Conservation (phyloP, 2,113 vertebrate genomes). For the Myotis yumanensis region DNA sequence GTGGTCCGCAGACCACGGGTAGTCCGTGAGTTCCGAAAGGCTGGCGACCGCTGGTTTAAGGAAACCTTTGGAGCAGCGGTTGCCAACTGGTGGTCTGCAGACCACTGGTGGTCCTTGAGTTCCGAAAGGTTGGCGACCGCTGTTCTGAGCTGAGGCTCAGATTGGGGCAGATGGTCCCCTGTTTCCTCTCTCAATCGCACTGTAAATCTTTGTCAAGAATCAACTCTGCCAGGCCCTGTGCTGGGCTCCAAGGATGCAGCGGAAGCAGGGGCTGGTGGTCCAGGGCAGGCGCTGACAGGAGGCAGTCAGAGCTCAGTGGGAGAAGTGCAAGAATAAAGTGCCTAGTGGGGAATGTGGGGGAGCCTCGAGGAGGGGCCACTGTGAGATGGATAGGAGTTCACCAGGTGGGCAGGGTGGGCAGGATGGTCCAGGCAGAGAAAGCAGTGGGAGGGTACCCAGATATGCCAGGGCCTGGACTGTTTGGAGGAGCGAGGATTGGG, state of each 20-base stretch:
- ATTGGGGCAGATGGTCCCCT: not conserved
- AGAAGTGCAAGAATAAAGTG: not conserved
- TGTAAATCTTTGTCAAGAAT: not conserved
- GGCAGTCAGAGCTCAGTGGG: not conserved
- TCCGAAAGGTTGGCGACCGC: no score
- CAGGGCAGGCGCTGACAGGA: not conserved
- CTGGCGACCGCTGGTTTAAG: no score
- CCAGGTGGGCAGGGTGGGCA: not conserved
- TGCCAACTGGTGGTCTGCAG: no score
- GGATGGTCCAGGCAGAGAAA: not conserved
- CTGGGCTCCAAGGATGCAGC: not conserved
- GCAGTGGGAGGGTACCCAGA: not conserved
- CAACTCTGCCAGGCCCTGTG: not conserved
- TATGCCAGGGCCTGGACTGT: not conserved
- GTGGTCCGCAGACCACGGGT: no score
- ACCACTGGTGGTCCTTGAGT: no score
- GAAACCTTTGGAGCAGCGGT: no score
- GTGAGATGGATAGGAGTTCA: not conserved
- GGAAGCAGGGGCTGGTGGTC: not conserved
- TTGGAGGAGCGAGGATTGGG: not conserved
- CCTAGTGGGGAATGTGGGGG: not conserved
- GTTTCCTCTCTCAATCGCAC: not conserved
- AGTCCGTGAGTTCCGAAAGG: no score
- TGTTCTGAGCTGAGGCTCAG: not conserved
- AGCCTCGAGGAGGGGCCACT: not conserved